A percentile compares a stretch with the other conserved stretches of the same genome.
These are phyloP conservation scores for Drosophila hamatofila DNA, from an alignment of 2,888 invertebrate genomes.

Conservation along the genomic window DNA sequence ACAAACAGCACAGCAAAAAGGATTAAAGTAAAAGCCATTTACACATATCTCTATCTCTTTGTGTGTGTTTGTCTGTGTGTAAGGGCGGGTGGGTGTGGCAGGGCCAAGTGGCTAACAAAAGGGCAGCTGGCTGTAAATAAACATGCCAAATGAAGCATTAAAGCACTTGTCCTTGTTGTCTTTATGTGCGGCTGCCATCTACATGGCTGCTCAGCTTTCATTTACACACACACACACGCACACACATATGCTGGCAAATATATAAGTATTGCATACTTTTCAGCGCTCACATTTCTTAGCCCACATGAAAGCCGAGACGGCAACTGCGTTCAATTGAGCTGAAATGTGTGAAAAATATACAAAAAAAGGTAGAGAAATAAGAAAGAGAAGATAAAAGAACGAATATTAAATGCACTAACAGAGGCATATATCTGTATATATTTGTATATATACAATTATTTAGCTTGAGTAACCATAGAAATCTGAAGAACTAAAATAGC, in stretches of 20 bases:
- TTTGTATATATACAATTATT: too few relatives aligned
- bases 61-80: conserved; percentile 15
- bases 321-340: conserved; percentile 72
- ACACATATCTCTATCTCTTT: conserved; percentile 22
- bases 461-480: too few relatives aligned
- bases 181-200: conserved; percentile 36
- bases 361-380: background rate
- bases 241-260: background rate
- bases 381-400: background rate
- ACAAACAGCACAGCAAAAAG: conserved; percentile 68
- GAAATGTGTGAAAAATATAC: conserved; percentile 48
- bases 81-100: conserved; percentile 25
- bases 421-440: background rate
- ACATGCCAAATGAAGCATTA: conserved; percentile 84
- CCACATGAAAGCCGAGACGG: conserved; percentile 66
- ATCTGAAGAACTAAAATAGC: too few relatives aligned
- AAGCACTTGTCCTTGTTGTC: conserved; percentile 76
- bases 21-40: conserved; percentile 82
- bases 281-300: conserved; percentile 66
- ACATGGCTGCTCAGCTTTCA: conserved; percentile 59
- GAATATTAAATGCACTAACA: background rate
- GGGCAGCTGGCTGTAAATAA: conserved; percentile 75
- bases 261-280: conserved; percentile 47
- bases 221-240: conserved; percentile 42
- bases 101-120: conserved; percentile 77